A percentile compares a stretch with the other conserved stretches of the same genome.
Evolutionary conservation across 2,888 invertebrate genomes (phyloP).

Genomic region (Apodemia hepburni): DNA sequence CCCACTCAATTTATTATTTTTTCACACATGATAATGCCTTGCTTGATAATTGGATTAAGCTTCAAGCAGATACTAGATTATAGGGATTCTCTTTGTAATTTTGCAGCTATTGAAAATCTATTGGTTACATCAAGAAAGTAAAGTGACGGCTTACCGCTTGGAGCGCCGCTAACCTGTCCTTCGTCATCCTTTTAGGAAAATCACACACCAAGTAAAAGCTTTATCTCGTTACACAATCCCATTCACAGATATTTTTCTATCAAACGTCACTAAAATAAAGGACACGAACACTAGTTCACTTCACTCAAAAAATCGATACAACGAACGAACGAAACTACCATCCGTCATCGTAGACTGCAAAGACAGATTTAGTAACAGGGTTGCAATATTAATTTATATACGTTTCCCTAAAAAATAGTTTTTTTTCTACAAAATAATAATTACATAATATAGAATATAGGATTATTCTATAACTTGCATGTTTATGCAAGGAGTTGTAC

Average conservation of each 20-base stretch:
- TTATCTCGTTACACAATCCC: conserved; percentile 86
- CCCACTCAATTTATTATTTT: conserved; percentile 10
- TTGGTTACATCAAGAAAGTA: conserved; percentile 57
- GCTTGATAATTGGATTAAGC: neutral
- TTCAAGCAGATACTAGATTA: conserved; percentile 33
- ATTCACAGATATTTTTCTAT: conserved; percentile 88
- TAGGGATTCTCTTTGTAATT: conserved; percentile 52
- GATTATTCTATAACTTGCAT: neutral
- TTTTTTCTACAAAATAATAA: neutral
- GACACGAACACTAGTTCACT: conserved; percentile 84
- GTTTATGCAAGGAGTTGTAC: neutral
- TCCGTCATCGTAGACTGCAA: conserved; percentile 60
- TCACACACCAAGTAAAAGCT: conserved; percentile 85
- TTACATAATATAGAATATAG: too few species aligned
- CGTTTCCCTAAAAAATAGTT: neutral
- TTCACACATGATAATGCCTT: neutral
- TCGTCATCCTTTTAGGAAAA: conserved; percentile 89
- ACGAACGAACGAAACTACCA: conserved; percentile 82
- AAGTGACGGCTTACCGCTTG: conserved; percentile 88
- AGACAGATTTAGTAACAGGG: conserved; percentile 39
- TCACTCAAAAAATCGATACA: conserved; percentile 91
- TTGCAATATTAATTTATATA: neutral
- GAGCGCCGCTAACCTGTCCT: conserved; percentile 98
- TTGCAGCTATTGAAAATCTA: conserved; percentile 69
- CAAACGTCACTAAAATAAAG: conserved; percentile 86